Evolutionary conservation across 1,140 invertebrate genomes (phyloP).

Genomic region (Macrotrachela quadricornifera): DNA sequence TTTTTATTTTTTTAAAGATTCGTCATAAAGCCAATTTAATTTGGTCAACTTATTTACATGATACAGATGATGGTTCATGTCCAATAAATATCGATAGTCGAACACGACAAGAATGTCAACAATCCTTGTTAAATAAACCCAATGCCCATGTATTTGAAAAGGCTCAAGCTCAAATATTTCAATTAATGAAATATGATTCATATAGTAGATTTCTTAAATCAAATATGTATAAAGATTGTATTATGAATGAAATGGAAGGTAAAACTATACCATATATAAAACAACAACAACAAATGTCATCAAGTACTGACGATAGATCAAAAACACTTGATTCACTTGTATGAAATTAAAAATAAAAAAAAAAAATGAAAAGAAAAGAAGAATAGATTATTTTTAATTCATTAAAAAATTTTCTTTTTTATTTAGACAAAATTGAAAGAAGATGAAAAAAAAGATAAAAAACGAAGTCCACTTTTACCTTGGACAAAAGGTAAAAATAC

Average conservation of each 20-base stretch:
- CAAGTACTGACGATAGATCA: too few relatives aligned
- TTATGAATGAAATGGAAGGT: slow-evolving; percentile 35
- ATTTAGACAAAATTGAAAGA: too few relatives aligned
- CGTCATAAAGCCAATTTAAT: not conserved
- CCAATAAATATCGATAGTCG: slow-evolving; percentile 12
- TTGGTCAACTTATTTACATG: slow-evolving; percentile 2
- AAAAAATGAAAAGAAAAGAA: too few relatives aligned
- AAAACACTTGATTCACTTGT: too few relatives aligned
- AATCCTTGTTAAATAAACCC: not conserved
- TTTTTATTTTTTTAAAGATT: too few relatives aligned
- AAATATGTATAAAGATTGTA: slow-evolving; percentile 61
- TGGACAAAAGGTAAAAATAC: slow-evolving; percentile 7
- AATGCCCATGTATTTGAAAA: slow-evolving; percentile 14
- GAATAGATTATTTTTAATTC: too few relatives aligned
- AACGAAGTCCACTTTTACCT: slow-evolving; percentile 2
- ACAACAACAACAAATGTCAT: too few relatives aligned
- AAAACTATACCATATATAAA: slow-evolving; percentile 20
- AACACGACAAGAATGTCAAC: slow-evolving; percentile 33
- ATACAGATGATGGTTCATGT: not conserved
- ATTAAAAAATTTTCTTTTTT: too few relatives aligned
- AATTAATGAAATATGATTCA: slow-evolving; percentile 91
- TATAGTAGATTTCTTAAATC: slow-evolving; percentile 81
- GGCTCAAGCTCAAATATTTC: slow-evolving; percentile 78
- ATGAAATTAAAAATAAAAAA: too few relatives aligned
- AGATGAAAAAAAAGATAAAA: not conserved